Base-by-base conservation (phyloP, 2,797 vertebrate species). In the Esox masquinongy region DNA sequence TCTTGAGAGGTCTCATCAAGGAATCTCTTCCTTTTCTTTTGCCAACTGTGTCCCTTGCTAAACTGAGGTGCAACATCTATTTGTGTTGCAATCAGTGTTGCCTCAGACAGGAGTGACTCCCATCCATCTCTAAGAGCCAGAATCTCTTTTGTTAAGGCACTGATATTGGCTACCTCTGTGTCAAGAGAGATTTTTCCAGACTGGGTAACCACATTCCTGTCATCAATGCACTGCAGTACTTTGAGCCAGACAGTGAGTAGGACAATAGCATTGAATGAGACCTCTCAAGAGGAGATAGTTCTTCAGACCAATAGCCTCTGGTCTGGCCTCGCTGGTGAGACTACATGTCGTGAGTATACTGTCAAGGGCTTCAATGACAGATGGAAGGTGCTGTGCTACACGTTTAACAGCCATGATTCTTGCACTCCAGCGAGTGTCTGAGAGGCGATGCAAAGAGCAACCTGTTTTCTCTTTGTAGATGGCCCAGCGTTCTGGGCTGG, bases 261-360 rank as follows among this genome's bases (percentile, higher is more conserved):
- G n/a, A 79, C 74, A 66, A 76, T 74, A 17, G 71, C 34, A 34
- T 79, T 31, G 22, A 82, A 71, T 74, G 77, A 74, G 61, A 69
- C 51, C n/a, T n/a, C n/a, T n/a, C n/a, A n/a, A n/a, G n/a, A n/a
- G n/a, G 53, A 81, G 76, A 47, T 75, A 81, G 19, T 70, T 73
- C 24, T 68, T 81, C 49, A 70, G 73, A 70, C 77, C 68, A 61
- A 26, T 47, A 50, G 64, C 78, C 26, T 82, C 72, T 53, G 68
- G 51, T 67, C 22, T 72, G 39, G 47, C 68, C 22, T 71, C 61
- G 16, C 29, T 56, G 19, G 73, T 56, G 15, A 79, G 68, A 49
- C 77, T 75, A 49, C 72, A 79, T 74, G 67, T 72, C 4, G 24
- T 72, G 2, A 78, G 67, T 53, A 74, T 68, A 22, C 7, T 39